Percentiles rank a stretch among this genome's conserved stretches.
Conservation (phyloP, 23 tunicate genomes). For the Halocynthia roretzi region DNA sequence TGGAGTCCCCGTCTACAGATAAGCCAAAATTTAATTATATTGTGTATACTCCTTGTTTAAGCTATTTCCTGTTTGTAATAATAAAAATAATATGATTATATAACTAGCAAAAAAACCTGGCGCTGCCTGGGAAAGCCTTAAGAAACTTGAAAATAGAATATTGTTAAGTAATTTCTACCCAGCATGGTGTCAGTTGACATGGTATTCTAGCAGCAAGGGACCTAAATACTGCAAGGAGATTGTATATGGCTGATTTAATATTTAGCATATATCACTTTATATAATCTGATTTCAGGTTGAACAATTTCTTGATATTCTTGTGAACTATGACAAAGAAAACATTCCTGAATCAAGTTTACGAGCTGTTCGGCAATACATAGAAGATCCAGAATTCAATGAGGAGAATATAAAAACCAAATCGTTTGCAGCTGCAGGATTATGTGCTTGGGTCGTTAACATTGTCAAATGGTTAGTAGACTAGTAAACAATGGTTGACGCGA, state of each 20-base stretch:
- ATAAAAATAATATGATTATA: no score
- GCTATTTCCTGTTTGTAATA: no score
- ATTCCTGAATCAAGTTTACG: conserved; percentile 69
- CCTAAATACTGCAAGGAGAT: neutral
- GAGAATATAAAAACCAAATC: conserved; percentile 67
- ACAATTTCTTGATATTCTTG: conserved; percentile 69
- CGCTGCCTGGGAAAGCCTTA: no score
- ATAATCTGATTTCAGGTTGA: conserved; percentile 58
- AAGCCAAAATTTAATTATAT: no score
- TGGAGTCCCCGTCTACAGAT: no score
- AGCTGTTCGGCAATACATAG: conserved; percentile 76
- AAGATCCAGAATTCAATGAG: conserved; percentile 62
- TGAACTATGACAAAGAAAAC: conserved; percentile 83
- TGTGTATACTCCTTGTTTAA: no score
- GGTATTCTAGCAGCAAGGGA: no score
- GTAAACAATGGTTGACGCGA: neutral
- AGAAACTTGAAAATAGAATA: no score
- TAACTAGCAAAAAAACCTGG: no score
- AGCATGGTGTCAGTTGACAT: no score
- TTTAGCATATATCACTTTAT: neutral
- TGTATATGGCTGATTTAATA: neutral
- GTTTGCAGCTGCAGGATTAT: conserved; percentile 78
- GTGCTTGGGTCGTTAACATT: conserved; percentile 92
- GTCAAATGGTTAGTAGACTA: conserved; percentile 57
- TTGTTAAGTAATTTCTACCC: no score